Evolutionary conservation across 2,888 invertebrate genomes (phyloP), one percentile per base, ranked within the genome.

Genomic region (Oasisia sp.): DNA sequence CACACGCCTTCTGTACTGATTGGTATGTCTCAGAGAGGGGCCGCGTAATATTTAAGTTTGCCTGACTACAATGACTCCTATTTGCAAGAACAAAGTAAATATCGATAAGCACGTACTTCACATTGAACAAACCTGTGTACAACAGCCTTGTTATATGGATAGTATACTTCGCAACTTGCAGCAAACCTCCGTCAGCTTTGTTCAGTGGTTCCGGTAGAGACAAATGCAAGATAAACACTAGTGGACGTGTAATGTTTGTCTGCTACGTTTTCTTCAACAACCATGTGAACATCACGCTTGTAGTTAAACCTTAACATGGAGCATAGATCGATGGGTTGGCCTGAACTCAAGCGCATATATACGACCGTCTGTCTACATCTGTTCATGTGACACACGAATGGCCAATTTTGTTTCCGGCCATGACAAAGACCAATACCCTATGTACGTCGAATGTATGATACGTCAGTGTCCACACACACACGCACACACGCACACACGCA

Each of bases 391-490:
- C 38, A 38, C 38, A 4, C 38, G 38, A 38, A 38, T 38, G 38
- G 38, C 38, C 38, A 38, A 38, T 38, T 1, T 38, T 38, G 38
- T 38, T 38, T 38, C 38, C 38, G 38, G 38, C 38, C 38, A 38
- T 38, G 38, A 38, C 38, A 38, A 4, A 38, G 38, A n/a, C 38
- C 38, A 38, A 4, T 38, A 38, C 38, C 38, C 38, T 38, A 38
- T 38, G 2, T 38, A 38, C 38, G 38, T 38, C 38, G 38, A 38
- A 38, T 38, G 38, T 38, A 38, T 38, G 38, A 38, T 38, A 74
- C 74, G 89, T 14, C 4, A 14, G 89, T 89, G 89, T 89, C 91
- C 74, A 58, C 9, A 91, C 89, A 91, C 58, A 91, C 58, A 91
- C 91, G 19, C 91, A 91, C 58, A 38, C 2, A 38, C 38, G 4